Percentiles rank a stretch among this genome's conserved stretches.
These are phyloP conservation scores for Lucifuga dentata DNA, from an alignment of 2,113 vertebrate species.

Conservation along the genomic window DNA sequence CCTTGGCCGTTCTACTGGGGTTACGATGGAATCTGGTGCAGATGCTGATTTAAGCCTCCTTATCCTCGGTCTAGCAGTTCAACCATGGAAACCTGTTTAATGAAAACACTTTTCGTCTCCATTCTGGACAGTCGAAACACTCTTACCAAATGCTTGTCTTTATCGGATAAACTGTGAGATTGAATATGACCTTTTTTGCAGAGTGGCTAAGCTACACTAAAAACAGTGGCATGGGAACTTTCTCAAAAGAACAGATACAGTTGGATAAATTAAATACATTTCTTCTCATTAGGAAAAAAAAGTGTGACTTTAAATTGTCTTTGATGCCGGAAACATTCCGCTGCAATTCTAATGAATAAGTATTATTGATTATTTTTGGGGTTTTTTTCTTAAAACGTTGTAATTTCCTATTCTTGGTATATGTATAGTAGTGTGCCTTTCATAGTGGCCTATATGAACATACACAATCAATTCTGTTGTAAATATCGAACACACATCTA, in stretches of 20 bases:
- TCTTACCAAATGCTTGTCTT: conserved; percentile 78
- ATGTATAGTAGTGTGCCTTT: too few species aligned
- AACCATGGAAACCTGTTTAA: conserved; percentile 79
- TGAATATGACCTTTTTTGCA: conserved; percentile 79
- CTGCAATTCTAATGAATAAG: not conserved
- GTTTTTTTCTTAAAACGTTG: too few species aligned
- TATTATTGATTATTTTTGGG: not conserved
- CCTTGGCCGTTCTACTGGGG: conserved; percentile 70
- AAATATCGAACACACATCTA: too few species aligned
- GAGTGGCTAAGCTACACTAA: conserved; percentile 66
- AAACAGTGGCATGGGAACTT: conserved; percentile 80
- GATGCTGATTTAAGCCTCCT: conserved; percentile 83
- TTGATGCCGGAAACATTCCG: conserved; percentile 8
- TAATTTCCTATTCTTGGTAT: too few species aligned
- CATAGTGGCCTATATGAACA: too few species aligned
- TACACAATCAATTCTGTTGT: too few species aligned
- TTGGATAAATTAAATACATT: conserved; percentile 36
- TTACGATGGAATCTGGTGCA: conserved; percentile 79
- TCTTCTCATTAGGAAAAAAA: not conserved
- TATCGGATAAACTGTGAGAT: conserved; percentile 81
- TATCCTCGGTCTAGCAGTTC: conserved; percentile 78
- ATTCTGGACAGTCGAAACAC: conserved; percentile 74
- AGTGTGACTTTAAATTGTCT: conserved; percentile 14
- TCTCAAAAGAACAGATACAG: conserved; percentile 44
- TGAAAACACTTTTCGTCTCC: conserved; percentile 76